phyloP scores from a whole-genome alignment of 2,888 invertebrate genomes.

The Miltochrista miniata region DNA sequence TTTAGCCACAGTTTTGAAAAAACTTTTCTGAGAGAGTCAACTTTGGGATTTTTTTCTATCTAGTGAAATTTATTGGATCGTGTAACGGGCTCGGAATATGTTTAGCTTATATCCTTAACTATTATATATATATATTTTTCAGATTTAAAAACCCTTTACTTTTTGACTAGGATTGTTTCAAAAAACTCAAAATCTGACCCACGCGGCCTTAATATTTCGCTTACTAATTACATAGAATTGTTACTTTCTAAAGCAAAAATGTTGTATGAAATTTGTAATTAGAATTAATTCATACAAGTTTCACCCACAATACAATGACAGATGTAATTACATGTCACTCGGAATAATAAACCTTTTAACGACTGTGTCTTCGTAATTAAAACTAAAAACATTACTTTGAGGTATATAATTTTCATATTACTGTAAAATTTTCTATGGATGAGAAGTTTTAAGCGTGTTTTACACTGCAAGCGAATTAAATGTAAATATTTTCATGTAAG shows the following conservation, averaged over 20 bases:
- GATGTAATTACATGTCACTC: conserved; percentile 22
- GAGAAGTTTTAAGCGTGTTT: not conserved
- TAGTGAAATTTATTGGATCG: no score
- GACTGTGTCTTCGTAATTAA: conserved; percentile 26
- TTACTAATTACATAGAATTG: conserved; percentile 17
- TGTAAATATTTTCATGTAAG: no score
- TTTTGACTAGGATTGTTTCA: no score
- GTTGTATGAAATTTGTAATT: conserved; percentile 13
- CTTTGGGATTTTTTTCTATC: no score
- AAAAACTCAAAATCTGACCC: no score
- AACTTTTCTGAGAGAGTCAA: no score
- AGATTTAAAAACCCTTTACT: no score
- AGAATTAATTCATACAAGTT: conserved; percentile 19
- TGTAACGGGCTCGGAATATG: no score
- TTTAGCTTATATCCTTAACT: no score
- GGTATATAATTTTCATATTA: conserved; percentile 1
- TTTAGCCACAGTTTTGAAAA: no score
- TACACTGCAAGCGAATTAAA: not conserved
- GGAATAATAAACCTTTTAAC: conserved; percentile 20
- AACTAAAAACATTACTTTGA: conserved; percentile 18
- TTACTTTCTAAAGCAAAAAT: not conserved
- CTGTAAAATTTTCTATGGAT: not conserved
- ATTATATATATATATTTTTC: no score
- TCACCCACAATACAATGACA: conserved; percentile 26
- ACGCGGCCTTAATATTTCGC: no score